These are phyloP conservation scores for Aproaerema taeniolella DNA, from an alignment of 2,888 invertebrate genomes.

Conservation along the genomic window DNA sequence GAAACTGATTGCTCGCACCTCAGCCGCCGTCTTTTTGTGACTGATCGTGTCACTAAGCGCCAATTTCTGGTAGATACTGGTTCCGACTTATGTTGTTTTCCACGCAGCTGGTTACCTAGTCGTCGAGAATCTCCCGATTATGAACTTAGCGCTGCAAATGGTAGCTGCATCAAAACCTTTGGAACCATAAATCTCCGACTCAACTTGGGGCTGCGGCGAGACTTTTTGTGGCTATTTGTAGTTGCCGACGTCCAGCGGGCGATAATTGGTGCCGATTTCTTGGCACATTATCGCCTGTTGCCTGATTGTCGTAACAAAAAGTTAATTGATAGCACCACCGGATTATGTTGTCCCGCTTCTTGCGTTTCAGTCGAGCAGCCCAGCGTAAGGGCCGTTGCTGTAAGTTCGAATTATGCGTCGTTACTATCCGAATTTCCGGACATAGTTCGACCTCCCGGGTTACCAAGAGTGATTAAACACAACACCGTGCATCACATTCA, in stretches of 20 bases:
- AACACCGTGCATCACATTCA: slow-evolving; percentile 18
- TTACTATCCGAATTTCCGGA: slow-evolving; percentile 11
- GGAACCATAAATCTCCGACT: slow-evolving; percentile 11
- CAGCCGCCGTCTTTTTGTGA: slow-evolving; percentile 10
- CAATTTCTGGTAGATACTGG: slow-evolving; percentile 17
- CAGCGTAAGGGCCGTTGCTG: slow-evolving; percentile 6
- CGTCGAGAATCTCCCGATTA: slow-evolving; percentile 5
- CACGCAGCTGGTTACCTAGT: slow-evolving; percentile 2
- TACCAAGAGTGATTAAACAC: slow-evolving; percentile 13
- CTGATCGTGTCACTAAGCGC: not conserved
- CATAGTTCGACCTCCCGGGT: slow-evolving; percentile 3
- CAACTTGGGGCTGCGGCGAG: slow-evolving; percentile 13
- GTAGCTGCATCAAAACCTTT: slow-evolving; percentile 17
- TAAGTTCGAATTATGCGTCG: not conserved
- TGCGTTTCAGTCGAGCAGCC: slow-evolving; percentile 1
- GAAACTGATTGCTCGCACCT: slow-evolving; percentile 10
- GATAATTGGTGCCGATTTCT: no score
- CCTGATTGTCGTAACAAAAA: slow-evolving; percentile 13
- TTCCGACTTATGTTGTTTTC: slow-evolving; percentile 18
- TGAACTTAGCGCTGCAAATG: slow-evolving; percentile 18
- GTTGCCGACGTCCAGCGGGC: slow-evolving; percentile 18
- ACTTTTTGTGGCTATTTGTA: slow-evolving; percentile 14
- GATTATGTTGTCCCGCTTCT: slow-evolving; percentile 3
- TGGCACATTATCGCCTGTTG: slow-evolving; percentile 15
- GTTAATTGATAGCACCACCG: slow-evolving; percentile 14